Percentiles rank a stretch among this genome's conserved stretches.
Evolutionary conservation across 2,888 invertebrate species (phyloP).

Genomic region (Coenonympha glycerion): DNA sequence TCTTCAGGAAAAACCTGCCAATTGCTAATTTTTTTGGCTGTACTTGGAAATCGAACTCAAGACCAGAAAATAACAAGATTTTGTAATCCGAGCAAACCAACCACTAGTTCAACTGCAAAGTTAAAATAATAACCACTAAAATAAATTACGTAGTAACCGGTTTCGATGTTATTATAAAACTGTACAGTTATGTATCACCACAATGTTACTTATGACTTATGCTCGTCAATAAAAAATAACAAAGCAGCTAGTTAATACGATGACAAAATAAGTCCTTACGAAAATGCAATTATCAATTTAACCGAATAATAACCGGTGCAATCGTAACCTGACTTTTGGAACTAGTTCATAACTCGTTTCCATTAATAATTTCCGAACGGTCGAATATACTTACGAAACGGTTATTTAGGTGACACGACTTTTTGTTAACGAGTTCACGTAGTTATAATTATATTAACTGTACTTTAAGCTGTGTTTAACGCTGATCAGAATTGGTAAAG

Average conservation of each 20-base stretch:
- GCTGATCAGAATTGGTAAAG: too few species aligned
- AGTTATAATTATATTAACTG: too few species aligned
- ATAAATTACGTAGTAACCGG: neutral
- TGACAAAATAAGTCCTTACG: slow-evolving; percentile 3
- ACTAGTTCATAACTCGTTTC: slow-evolving; percentile 11
- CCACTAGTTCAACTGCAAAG: neutral
- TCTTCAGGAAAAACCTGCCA: too few species aligned
- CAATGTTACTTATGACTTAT: too few species aligned
- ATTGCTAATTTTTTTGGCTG: too few species aligned
- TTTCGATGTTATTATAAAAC: neutral
- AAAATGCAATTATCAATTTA: slow-evolving; percentile 1
- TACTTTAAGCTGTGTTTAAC: too few species aligned
- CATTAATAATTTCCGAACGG: slow-evolving; percentile 10
- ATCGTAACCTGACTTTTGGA: slow-evolving; percentile 6
- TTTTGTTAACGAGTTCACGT: slow-evolving; percentile 12
- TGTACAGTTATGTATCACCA: neutral
- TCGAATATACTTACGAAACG: slow-evolving; percentile 9
- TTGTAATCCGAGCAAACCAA: too few species aligned
- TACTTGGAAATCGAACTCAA: too few species aligned
- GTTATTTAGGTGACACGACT: neutral
- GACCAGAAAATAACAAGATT: too few species aligned
- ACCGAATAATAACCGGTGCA: slow-evolving; percentile 5
- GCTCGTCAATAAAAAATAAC: neutral
- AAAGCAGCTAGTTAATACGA: neutral
- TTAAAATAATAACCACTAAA: neutral